A percentile compares a stretch with the other conserved stretches of the same genome.
Evolutionary conservation across 92 coral and sea anemone species (phyloP).

Genomic region (Porites rus): DNA sequence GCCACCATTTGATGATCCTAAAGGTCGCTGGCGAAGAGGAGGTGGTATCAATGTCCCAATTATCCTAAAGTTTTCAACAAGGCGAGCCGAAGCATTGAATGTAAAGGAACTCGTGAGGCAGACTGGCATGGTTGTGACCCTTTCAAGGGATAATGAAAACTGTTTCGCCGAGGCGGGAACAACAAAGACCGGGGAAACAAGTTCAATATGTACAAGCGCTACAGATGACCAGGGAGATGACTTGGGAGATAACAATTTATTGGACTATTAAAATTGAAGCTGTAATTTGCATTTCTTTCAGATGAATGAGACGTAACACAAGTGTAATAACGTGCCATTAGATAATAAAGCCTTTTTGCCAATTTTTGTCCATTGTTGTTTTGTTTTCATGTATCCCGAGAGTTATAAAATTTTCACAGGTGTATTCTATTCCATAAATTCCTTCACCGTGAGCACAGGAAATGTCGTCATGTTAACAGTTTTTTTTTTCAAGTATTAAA

Average conservation of each 20-base stretch:
- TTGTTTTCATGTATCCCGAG: background rate
- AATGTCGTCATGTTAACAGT: conserved; percentile 5
- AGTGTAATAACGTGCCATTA: background rate
- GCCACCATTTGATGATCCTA: conserved; percentile 38
- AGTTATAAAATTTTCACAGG: conserved; percentile 3
- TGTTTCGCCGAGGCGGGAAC: conserved; percentile 18
- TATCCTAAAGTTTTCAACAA: conserved; percentile 13
- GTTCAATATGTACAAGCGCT: background rate
- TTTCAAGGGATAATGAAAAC: conserved; percentile 10
- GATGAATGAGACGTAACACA: background rate
- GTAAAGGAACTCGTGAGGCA: conserved; percentile 15
- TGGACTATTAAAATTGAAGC: background rate
- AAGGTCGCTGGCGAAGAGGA: conserved; percentile 53
- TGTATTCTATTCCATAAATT: conserved; percentile 1
- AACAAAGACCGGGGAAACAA: background rate
- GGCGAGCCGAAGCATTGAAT: background rate
- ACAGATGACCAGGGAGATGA: conserved; percentile 16
- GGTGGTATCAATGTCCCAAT: conserved; percentile 54
- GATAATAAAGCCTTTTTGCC: conserved; percentile 15
- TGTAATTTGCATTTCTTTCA: background rate
- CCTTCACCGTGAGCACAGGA: conserved; percentile 9
- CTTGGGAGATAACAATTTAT: conserved; percentile 1
- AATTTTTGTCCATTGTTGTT: conserved; percentile 16
- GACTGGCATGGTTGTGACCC: conserved; percentile 8
- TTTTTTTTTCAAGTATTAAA: background rate